Evolutionary conservation across 2,113 vertebrate species (phyloP).

Genomic region (Eudyptes chrysolophus): DNA sequence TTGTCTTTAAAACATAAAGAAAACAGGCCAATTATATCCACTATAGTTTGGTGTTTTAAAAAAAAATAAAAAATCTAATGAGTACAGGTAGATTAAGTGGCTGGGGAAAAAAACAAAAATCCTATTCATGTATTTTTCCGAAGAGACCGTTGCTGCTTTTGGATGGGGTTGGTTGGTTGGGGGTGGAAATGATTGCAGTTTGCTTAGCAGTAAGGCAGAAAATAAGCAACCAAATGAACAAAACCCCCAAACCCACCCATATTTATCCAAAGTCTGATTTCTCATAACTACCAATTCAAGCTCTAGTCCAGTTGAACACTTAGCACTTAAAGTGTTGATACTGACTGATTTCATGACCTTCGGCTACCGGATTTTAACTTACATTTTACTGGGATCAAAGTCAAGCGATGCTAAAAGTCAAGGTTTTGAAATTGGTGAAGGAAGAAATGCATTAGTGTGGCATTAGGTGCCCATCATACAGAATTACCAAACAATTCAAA

Average conservation of each 20-base stretch:
- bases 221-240: neutral
- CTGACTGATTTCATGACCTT: neutral
- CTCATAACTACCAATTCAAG: neutral
- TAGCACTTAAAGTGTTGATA: neutral
- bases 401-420: neutral
- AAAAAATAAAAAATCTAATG: neutral
- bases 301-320: neutral
- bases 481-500: neutral
- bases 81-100: neutral
- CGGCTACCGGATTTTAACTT: neutral
- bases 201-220: neutral
- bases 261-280: neutral
- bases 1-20: neutral
- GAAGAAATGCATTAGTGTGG: neutral
- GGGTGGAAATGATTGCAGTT: neutral
- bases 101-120: neutral
- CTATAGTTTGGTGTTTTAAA: neutral
- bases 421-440: neutral
- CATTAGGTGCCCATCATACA: neutral
- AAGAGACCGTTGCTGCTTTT: neutral
- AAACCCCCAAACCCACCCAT: neutral
- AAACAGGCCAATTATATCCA: neutral
- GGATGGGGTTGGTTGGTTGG: neutral
- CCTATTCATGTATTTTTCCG: neutral
- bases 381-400: neutral